phyloP scores from a whole-genome alignment of 2,888 invertebrate species.

The Schizaphis graminum region DNA sequence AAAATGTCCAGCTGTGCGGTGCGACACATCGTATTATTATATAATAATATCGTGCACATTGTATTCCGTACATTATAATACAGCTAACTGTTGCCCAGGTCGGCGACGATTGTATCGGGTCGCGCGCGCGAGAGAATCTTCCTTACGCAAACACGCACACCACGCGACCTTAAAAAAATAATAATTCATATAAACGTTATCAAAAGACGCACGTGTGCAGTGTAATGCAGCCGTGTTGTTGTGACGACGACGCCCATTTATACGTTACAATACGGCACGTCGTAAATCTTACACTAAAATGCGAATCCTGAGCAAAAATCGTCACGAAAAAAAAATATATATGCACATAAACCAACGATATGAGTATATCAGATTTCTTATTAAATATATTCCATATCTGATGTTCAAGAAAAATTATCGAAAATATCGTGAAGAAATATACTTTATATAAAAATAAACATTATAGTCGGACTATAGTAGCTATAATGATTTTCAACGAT shows the following conservation, averaged over 20 bases:
- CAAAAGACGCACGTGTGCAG: slow-evolving; percentile 48
- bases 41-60: slow-evolving; percentile 8
- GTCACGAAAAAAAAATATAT: neutral
- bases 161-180: neutral
- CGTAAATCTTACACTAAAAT: neutral
- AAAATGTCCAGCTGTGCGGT: slow-evolving; percentile 53
- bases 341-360: neutral
- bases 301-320: neutral
- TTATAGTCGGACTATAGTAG: neutral
- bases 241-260: slow-evolving; percentile 29
- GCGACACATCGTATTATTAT: slow-evolving; percentile 46
- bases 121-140: slow-evolving; percentile 47
- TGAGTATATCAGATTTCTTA: neutral
- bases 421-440: neutral
- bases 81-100: neutral
- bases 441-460: neutral
- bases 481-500: neutral
- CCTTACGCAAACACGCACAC: slow-evolving; percentile 57
- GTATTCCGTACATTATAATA: neutral
- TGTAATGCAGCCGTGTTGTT: slow-evolving; percentile 11
- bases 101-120: slow-evolving; percentile 37
- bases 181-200: neutral
- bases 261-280: neutral
- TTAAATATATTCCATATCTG: neutral
- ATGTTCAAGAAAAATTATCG: neutral